phyloP scores from a whole-genome alignment of 2,888 invertebrate species.

The Chalcosyrphus nemorum region DNA sequence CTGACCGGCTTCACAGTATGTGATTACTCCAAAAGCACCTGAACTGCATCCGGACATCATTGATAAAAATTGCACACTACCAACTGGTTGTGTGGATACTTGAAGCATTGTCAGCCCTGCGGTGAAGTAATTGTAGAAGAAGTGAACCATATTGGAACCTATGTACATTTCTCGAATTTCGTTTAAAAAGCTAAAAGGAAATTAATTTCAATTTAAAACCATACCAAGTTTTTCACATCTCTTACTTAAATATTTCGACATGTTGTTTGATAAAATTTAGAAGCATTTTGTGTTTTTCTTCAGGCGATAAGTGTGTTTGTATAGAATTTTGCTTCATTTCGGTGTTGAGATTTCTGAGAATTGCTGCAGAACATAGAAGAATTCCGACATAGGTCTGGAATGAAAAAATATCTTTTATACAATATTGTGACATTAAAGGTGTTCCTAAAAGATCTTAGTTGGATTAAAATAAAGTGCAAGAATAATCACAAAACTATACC shows the following conservation, averaged over 20 bases:
- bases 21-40: conserved; percentile 22
- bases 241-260: conserved; percentile 37
- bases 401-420: not conserved
- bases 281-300: not conserved
- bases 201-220: not conserved
- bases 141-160: conserved; percentile 30
- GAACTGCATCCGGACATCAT: conserved; percentile 52
- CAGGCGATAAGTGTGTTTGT: not conserved
- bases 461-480: no score
- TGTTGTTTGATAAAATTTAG: conserved; percentile 17
- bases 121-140: conserved; percentile 42
- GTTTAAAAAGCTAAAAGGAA: conserved; percentile 22
- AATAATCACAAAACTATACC: no score
- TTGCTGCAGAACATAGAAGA: conserved; percentile 24
- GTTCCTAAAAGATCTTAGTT: no score
- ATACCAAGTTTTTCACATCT: no score
- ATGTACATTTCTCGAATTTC: conserved; percentile 29
- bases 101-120: conserved; percentile 48
- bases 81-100: conserved; percentile 37
- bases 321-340: not conserved
- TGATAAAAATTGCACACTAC: conserved; percentile 31
- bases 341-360: conserved; percentile 32
- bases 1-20: conserved; percentile 52
- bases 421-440: no score
- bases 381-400: conserved; percentile 49